Evolutionary conservation across 2,113 vertebrate genomes (phyloP), one percentile per base, ranked within the genome.

Genomic region (Dermatemys mawii): DNA sequence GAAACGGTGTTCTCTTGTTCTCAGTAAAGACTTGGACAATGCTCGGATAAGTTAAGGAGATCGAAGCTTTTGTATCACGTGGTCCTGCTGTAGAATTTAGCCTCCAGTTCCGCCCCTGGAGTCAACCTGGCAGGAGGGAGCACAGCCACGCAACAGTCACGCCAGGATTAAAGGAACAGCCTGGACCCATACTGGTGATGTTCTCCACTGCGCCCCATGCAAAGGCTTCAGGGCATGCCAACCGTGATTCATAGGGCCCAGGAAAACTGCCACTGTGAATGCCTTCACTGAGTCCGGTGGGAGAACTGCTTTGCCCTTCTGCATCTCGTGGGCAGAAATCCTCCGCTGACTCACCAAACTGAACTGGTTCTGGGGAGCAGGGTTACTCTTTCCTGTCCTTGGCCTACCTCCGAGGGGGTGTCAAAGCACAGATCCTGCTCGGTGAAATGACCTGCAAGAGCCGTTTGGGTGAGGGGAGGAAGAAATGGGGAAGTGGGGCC

Each of bases 51-150:
- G 35, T n/a, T 8, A n/a, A 38, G 63, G 32, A n/a, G 9, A 38
- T 29, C 57, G 5, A 60, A 32, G 57, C 26, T 60, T 60, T 60
- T 32, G 63, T 9, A 63, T 35, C 78, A 44, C 44, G 1, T 0
- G 1, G 17, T n/a, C 32, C 63, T 89, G 75, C 53, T 83, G 6
- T 29, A n/a, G 35, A 17, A n/a, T 27, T 80, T 38, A 32, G 80
- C 13, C 29, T 79, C 6, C 5, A 6, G 67, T 1, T 1, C 19
- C 0, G 2, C 67, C 6, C 81, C 54, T 73, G 54, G 63, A 16
- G 9, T 4, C 19, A 84, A 54, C 35, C 53, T 35, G n/a, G 51
- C 14, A 22, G 17, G 14, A 84, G 53, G 3, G 67, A 63, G 57
- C 7, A 14, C 11, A 16, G 29, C 29, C 60, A 8, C 5, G 21